phyloP scores from a whole-genome alignment of 2,888 invertebrate species.

The Druceiella hillmani region DNA sequence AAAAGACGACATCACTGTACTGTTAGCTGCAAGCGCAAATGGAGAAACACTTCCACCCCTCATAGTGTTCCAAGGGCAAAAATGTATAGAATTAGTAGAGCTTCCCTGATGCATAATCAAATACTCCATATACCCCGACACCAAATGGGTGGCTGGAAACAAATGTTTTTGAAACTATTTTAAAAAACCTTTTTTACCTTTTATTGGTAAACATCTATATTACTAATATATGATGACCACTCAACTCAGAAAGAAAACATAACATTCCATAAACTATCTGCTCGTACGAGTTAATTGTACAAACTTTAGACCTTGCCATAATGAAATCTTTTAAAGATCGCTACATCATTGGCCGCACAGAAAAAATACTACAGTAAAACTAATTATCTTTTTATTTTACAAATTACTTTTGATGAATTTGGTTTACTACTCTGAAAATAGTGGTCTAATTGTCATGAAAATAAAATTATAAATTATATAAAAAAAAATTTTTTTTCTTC shows the following conservation, averaged over 20 bases:
- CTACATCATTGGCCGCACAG: too few relatives aligned
- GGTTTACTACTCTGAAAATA: too few relatives aligned
- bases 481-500: too few relatives aligned
- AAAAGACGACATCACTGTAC: conserved; percentile 15
- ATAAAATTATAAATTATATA: too few relatives aligned
- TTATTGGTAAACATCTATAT: conserved; percentile 6
- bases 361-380: too few relatives aligned
- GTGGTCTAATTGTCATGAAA: too few relatives aligned
- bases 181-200: conserved; percentile 4
- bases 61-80: conserved; percentile 23
- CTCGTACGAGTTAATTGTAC: too few relatives aligned
- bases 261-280: too few relatives aligned
- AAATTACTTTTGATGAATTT: too few relatives aligned
- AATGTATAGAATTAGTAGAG: conserved; percentile 26
- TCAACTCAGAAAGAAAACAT: conserved; percentile 20
- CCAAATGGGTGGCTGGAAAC: conserved; percentile 28
- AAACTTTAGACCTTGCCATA: too few relatives aligned
- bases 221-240: conserved; percentile 24
- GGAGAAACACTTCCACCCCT: conserved; percentile 20
- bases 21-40: conserved; percentile 17
- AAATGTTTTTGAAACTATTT: conserved; percentile 8
- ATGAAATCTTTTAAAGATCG: too few relatives aligned
- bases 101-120: conserved; percentile 17
- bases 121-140: conserved; percentile 28
- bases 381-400: too few relatives aligned